Base-by-base conservation (phyloP, 2,888 invertebrate species). In the Nomada fabriciana region DNA sequence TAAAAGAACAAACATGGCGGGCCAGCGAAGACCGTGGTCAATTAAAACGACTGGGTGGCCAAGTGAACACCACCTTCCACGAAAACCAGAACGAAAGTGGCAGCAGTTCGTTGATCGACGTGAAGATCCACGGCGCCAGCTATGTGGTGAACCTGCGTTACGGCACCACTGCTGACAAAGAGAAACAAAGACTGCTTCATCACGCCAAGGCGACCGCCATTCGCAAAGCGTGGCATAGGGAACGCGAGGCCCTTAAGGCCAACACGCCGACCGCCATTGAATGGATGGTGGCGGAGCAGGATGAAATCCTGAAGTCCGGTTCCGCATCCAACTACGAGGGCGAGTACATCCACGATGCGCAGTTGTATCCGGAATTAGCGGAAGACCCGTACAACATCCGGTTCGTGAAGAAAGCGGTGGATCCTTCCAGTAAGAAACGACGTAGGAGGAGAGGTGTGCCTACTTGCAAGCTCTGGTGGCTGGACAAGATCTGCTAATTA, bases 321-420 rank as follows among this genome's bases (percentile, higher is more conserved):
- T 96, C 96, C 90, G 97, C 97, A 77, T 95, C 97, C 53, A 97
- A 97, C 89, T 98, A 98, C 94, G 98, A 98, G 91, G 98, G 97
- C 79, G 97, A 98, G 92, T 98, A 98, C 94, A 97, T 98, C 88
- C 98, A 98, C 94, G 98, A 98, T 93, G 97, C 98, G 50, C 96
- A 97, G 89, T 95, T 96, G 80, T 98, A 98, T 94, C 98, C 98
- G 0, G 98, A 98, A 93, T 95, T 99, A 71, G 98, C 98, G 72
- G 99, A 99, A 94, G 99, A 99, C 95, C 98, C 98, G 10, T 98
- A 98, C 95, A 99, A 99, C 94, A 96, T 99, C 83, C 96, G 97
- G 91, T 98, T 98, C 93, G 96, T 97, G 59, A 98, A 98, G 94
- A 97, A 97, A 94, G 96, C 97, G 90, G 96, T 97, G 91, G 95